phyloP scores from a whole-genome alignment of 2,888 invertebrate genomes.

The Lydus trimaculatus region DNA sequence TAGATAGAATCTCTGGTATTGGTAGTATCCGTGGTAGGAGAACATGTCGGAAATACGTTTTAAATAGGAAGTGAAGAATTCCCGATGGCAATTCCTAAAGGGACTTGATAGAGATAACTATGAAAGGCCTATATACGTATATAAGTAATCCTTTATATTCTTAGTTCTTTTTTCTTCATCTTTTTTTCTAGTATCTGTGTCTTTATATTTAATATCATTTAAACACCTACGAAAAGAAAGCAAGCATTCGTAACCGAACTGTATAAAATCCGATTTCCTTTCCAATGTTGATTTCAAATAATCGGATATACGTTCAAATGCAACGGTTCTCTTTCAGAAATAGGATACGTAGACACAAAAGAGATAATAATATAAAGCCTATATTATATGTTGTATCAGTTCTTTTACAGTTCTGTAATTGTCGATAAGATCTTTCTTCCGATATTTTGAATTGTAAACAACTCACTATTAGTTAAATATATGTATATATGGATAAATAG shows the following conservation, averaged over 20 bases:
- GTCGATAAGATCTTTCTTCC: too few relatives aligned
- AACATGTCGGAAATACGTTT: slow-evolving; percentile 20
- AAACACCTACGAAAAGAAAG: background rate
- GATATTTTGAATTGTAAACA: too few relatives aligned
- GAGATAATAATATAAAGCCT: background rate
- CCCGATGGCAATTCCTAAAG: slow-evolving; percentile 19
- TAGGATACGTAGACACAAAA: background rate
- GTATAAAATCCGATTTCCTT: background rate
- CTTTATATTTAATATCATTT: background rate
- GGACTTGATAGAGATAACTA: slow-evolving; percentile 24
- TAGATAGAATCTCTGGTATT: background rate
- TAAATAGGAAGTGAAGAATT: slow-evolving; percentile 22
- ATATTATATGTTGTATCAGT: too few relatives aligned
- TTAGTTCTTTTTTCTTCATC: slow-evolving; percentile 9
- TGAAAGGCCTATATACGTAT: slow-evolving; percentile 19
- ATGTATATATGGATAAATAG: too few relatives aligned
- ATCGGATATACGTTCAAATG: background rate
- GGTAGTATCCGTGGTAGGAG: background rate
- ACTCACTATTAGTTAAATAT: too few relatives aligned
- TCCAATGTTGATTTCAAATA: background rate
- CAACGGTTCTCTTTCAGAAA: background rate
- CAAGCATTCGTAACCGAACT: background rate
- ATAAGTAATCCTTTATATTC: slow-evolving; percentile 25
- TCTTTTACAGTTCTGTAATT: too few relatives aligned
- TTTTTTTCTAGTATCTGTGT: background rate